Evolutionary conservation across 2,113 vertebrate species (phyloP), one percentile per base, ranked within the genome.

Genomic region (Clarias gariepinus): DNA sequence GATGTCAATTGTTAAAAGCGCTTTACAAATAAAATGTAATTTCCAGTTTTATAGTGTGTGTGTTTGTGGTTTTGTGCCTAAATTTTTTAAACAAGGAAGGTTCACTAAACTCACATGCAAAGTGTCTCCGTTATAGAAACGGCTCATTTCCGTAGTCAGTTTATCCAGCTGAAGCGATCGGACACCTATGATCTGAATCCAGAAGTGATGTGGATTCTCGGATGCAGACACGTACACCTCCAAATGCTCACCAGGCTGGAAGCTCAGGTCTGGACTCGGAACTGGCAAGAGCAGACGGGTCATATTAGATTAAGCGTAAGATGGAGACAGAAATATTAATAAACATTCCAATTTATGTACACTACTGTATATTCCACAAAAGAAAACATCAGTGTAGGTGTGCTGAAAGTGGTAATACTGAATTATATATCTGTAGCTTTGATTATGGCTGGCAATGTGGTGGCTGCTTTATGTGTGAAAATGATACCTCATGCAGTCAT

Each of bases 221-320:
- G 91, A 87, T 0, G 97, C 97, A 0, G 97, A 98, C 47, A 99
- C 95, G 0, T 96, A 98, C n/a, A 98, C 96, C 33, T 99, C 97
- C 0, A 98, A 92, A 90, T 96, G 95, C 85, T 98, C 97, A 0
- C 96, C 96, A 0, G 96, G 95, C 7, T 94, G 95, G 91, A 97
- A 97, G 92, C 95, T 95, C 91, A 97, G 94, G 89, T 97, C 97
- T 0, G 97, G 97, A 90, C 97, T 98, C 86, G 97, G 95, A 60
- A 98, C 97, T 99, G 79, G 18, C 25, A 63, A 73, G 18, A 41
- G 79, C 81, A 13, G 78, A 47, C 9, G 15, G 19, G 61, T 80
- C 6, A 47, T 47, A 47, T 47, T 47, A 47, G 47, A 47, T 47
- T 47, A 47, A 47, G 41, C 41, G 4, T 6, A 47, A 47, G 47